Evolutionary conservation across 2,888 invertebrate genomes (phyloP).

Genomic region (Petrolisthes manimaculis): DNA sequence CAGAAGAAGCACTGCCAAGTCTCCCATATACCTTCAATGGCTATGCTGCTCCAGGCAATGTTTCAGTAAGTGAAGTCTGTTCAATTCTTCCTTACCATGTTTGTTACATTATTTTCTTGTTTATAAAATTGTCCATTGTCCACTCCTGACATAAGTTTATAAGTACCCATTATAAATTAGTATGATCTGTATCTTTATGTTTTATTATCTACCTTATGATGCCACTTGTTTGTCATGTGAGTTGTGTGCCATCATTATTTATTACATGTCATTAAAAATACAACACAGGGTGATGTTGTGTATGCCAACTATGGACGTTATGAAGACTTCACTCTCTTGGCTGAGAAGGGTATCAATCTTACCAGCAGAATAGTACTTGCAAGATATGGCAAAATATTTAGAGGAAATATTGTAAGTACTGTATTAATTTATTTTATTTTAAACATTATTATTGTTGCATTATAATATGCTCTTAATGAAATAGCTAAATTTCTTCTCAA

Average conservation of each 20-base stretch:
- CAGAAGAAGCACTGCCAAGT: conserved; percentile 57
- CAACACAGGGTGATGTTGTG: conserved; percentile 27
- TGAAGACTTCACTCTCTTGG: conserved; percentile 29
- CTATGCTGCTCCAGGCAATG: conserved; percentile 67
- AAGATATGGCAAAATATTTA: conserved; percentile 72
- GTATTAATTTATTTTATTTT: conserved; percentile 2
- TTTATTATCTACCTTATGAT: too few relatives aligned
- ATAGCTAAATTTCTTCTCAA: neutral
- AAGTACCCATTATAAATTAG: too few relatives aligned
- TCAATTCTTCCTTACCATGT: too few relatives aligned
- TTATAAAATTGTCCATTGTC: too few relatives aligned
- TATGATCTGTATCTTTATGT: too few relatives aligned
- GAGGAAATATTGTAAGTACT: conserved; percentile 71
- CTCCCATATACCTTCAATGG: conserved; percentile 66
- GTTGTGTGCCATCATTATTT: too few relatives aligned
- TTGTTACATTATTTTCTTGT: too few relatives aligned
- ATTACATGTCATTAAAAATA: neutral
- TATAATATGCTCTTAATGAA: neutral
- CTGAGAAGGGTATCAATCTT: conserved; percentile 5
- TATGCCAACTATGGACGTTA: conserved; percentile 27
- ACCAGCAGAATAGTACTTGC: conserved; percentile 25
- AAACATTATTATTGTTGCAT: too few relatives aligned
- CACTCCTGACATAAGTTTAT: too few relatives aligned
- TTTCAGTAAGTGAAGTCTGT: conserved; percentile 41
- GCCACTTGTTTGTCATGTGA: too few relatives aligned